Conservation (phyloP, 2,113 vertebrate species). For the Nothocercus nigrocapillus region DNA sequence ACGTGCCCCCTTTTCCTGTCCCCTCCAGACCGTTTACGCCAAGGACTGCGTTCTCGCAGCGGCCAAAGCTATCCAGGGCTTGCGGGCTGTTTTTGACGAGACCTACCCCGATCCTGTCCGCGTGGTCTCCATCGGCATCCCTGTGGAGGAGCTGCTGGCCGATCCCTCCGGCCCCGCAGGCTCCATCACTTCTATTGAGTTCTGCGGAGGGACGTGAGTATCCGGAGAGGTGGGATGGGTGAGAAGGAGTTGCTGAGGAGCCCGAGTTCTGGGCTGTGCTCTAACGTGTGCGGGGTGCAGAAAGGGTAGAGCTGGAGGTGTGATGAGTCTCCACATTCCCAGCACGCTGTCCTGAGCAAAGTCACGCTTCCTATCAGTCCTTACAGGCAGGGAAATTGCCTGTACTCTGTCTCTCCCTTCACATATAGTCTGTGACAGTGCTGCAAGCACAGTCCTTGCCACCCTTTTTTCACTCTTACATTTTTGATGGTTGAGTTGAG, state of each 20-base stretch:
- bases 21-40: constrained; percentile 86
- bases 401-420: not conserved
- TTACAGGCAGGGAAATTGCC: not conserved
- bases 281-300: accelerated
- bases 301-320: not conserved
- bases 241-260: not conserved
- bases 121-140: constrained; percentile 92
- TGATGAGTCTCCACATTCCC: not conserved
- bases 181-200: constrained; percentile 91
- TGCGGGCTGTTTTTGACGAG: constrained; percentile 96
- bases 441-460: not conserved
- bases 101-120: constrained; percentile 97
- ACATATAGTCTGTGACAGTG: accelerated
- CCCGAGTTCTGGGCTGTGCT: not conserved
- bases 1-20: not conserved
- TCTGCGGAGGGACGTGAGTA: constrained; percentile 98
- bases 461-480: not conserved
- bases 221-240: not conserved
- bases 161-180: constrained; percentile 90
- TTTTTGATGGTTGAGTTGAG: not conserved
- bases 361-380: not conserved
- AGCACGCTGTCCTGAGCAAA: not conserved
- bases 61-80: constrained; percentile 95
- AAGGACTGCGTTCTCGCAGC: constrained; percentile 87
- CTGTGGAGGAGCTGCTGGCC: constrained; percentile 87